Percentiles rank a stretch among this genome's conserved stretches.
Evolutionary conservation across 2,113 vertebrate species (phyloP).

Genomic region (Brienomyrus longianalis): DNA sequence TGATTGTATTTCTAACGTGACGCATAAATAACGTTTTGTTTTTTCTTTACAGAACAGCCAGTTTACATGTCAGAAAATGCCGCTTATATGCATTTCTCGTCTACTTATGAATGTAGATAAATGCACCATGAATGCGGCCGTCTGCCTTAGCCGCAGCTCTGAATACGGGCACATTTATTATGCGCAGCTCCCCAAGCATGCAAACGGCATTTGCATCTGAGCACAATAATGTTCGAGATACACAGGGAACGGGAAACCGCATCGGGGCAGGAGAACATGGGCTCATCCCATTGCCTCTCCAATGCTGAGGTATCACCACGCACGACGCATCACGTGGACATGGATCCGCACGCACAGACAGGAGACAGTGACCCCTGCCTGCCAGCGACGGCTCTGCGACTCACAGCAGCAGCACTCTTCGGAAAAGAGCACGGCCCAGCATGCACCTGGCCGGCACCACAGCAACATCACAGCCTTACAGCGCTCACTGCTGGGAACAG

Average conservation of each 20-base stretch:
- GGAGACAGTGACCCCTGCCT: constrained; percentile 22
- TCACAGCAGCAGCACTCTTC: constrained; percentile 10
- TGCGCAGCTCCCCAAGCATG: no score
- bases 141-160: neutral
- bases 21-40: neutral
- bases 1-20: neutral
- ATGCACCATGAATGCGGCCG: neutral
- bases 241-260: neutral
- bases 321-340: neutral
- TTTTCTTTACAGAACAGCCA: neutral
- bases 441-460: constrained; percentile 23
- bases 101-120: neutral
- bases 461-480: constrained; percentile 21
- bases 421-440: constrained; percentile 28
- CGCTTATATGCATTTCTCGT: neutral
- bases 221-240: neutral
- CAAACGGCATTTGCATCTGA: neutral
- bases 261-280: neutral
- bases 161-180: neutral
- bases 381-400: constrained; percentile 19
- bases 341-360: constrained; percentile 17
- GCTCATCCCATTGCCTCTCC: neutral
- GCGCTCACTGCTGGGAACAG: neutral
- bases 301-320: neutral
- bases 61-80: neutral